A percentile compares a stretch with the other conserved stretches of the same genome.
Evolutionary conservation across 2,888 invertebrate species (phyloP).

Genomic region (Dinocampus coccinellae): DNA sequence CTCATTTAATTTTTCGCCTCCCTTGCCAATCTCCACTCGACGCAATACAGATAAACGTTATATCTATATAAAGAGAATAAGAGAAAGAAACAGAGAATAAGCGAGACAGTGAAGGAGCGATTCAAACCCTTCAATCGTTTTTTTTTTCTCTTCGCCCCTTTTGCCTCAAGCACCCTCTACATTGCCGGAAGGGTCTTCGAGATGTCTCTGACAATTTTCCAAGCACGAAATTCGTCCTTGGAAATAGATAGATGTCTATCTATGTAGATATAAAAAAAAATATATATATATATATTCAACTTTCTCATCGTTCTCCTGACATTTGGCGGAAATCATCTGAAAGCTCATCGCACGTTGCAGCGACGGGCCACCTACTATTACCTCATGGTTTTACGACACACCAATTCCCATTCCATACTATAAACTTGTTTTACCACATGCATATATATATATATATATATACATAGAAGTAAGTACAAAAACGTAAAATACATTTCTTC

Average conservation of each 20-base stretch:
- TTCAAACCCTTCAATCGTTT: slow-evolving; percentile 11
- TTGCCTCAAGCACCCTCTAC: slow-evolving; percentile 13
- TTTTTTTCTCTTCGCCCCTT: not conserved
- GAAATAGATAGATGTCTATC: slow-evolving; percentile 4
- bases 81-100: not conserved
- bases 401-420: slow-evolving; percentile 53
- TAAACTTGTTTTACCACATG: slow-evolving; percentile 54
- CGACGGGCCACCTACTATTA: slow-evolving; percentile 2
- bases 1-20: slow-evolving; percentile 36
- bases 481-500: not conserved
- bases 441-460: not conserved
- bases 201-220: slow-evolving; percentile 12
- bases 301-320: slow-evolving; percentile 10
- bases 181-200: slow-evolving; percentile 18
- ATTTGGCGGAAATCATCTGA: slow-evolving; percentile 27
- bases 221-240: slow-evolving; percentile 16
- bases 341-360: slow-evolving; percentile 11
- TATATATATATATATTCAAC: not conserved
- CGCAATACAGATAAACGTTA: slow-evolving; percentile 4
- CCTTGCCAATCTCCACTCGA: slow-evolving; percentile 33
- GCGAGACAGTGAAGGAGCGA: not conserved
- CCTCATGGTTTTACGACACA: slow-evolving; percentile 47
- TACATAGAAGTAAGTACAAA: not conserved
- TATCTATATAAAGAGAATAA: not conserved
- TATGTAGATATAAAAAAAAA: not conserved